These are phyloP conservation scores for Lagenorhynchus albirostris DNA, from an alignment of 2,113 vertebrate genomes.

Conservation along the genomic window DNA sequence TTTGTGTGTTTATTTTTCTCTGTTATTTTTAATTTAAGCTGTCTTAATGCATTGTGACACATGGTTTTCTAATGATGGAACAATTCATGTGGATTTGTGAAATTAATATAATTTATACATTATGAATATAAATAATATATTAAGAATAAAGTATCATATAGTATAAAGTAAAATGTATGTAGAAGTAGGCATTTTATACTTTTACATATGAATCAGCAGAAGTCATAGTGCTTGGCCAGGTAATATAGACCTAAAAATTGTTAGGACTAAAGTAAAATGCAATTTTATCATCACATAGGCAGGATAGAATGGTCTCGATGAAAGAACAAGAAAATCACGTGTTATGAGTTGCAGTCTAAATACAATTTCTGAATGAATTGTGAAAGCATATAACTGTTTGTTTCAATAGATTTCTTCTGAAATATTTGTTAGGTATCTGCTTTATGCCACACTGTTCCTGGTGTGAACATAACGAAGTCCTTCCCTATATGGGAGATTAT, in stretches of 20 bases:
- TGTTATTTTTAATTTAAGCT: conserved; percentile 1
- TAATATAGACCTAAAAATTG: not conserved
- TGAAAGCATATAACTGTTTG: not conserved
- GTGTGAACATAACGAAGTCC: not conserved
- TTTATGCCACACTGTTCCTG: not conserved
- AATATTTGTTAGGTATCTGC: not conserved
- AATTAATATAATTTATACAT: not conserved
- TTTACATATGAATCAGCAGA: not conserved
- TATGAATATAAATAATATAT: not conserved
- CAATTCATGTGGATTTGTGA: not conserved
- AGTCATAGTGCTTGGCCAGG: not conserved
- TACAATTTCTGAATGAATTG: not conserved
- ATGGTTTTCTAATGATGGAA: not conserved
- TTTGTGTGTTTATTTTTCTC: conserved; percentile 11
- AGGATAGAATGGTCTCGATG: not conserved
- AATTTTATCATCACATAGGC: not conserved
- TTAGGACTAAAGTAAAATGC: not conserved
- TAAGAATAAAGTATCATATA: not conserved
- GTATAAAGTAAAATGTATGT: not conserved
- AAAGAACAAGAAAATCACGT: not conserved
- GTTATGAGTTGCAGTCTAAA: not conserved
- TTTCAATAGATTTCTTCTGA: not conserved
- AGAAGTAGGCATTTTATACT: not conserved
- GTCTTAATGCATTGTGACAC: not conserved
- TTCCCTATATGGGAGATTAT: not conserved